A percentile compares a stretch with the other conserved stretches of the same genome.
These are phyloP conservation scores for Calliopum simillimum DNA, from an alignment of 2,888 invertebrate species.

Conservation along the genomic window DNA sequence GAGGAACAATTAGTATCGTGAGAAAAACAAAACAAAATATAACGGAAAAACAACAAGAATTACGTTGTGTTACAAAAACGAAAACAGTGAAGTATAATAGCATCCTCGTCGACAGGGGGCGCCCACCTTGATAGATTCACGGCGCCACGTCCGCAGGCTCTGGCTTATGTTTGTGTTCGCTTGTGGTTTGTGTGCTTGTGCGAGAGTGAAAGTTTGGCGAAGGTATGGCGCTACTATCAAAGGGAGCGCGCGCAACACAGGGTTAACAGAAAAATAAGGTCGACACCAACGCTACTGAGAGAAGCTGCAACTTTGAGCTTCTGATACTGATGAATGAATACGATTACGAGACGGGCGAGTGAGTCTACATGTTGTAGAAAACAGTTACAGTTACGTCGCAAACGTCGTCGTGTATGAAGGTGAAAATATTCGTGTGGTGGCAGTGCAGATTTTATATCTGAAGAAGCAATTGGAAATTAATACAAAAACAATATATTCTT, in stretches of 20 bases:
- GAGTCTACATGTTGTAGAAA: constrained; percentile 1
- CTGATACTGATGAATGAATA: constrained; percentile 20
- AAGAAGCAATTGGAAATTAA: no score
- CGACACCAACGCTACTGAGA: background rate
- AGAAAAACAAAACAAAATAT: background rate
- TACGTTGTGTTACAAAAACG: background rate
- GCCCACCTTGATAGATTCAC: background rate
- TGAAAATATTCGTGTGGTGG: background rate
- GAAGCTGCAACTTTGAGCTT: constrained; percentile 23
- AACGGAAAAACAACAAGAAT: background rate
- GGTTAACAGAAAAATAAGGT: constrained; percentile 6
- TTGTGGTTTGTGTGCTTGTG: constrained; percentile 2
- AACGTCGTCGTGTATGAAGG: constrained; percentile 11
- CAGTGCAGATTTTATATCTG: background rate
- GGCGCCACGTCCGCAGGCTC: no score
- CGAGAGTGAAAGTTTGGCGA: constrained; percentile 1
- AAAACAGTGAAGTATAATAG: background rate
- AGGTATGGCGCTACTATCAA: background rate
- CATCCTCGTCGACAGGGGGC: background rate
- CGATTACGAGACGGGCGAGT: constrained; percentile 5
- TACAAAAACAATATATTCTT: background rate
- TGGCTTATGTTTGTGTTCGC: background rate
- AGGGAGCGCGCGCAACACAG: background rate
- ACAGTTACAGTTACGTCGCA: constrained; percentile 16
- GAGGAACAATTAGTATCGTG: background rate